These are phyloP conservation scores for Sclerodermus sp. DNA, from an alignment of 2,888 invertebrate genomes.

Conservation along the genomic window DNA sequence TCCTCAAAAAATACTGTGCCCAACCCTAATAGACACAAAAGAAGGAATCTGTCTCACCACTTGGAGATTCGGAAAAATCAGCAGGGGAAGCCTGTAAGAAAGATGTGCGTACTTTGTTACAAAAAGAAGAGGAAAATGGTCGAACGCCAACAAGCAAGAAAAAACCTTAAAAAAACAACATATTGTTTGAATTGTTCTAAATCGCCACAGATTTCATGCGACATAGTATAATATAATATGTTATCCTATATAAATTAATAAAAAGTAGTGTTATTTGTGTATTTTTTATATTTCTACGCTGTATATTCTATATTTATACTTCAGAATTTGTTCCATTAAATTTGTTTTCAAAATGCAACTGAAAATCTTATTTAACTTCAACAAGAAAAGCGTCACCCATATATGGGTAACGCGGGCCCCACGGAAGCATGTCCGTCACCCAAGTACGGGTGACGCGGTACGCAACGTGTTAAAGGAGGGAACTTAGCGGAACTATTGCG, in stretches of 20 bases:
- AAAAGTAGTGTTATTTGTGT: constrained; percentile 18
- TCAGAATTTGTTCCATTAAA: constrained; percentile 2
- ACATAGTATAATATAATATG: constrained; percentile 15
- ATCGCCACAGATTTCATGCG: constrained; percentile 17
- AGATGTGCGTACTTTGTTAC: constrained; percentile 24
- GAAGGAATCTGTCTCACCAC: constrained; percentile 12
- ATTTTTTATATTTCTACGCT: constrained; percentile 13
- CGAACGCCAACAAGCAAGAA: constrained; percentile 22
- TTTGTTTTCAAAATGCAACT: too few relatives aligned
- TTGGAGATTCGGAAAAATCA: constrained; percentile 15
- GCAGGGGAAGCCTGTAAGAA: constrained; percentile 22
- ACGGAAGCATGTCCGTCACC: too few relatives aligned
- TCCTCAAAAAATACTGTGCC: constrained; percentile 11
- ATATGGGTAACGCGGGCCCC: too few relatives aligned
- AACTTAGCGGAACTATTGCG: too few relatives aligned
- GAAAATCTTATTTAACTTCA: constrained; percentile 10
- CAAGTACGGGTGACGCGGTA: constrained; percentile 10
- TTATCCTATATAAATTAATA: constrained; percentile 20
- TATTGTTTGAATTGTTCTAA: constrained; percentile 19
- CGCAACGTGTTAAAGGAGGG: constrained; percentile 2
- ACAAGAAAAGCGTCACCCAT: constrained; percentile 10
- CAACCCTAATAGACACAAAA: constrained; percentile 8
- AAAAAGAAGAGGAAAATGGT: constrained; percentile 17
- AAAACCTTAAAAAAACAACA: constrained; percentile 22
- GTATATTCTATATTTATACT: constrained; percentile 16